Evolutionary conservation across 1,140 invertebrate genomes (phyloP).

Genomic region (Nilaparvata lugens): DNA sequence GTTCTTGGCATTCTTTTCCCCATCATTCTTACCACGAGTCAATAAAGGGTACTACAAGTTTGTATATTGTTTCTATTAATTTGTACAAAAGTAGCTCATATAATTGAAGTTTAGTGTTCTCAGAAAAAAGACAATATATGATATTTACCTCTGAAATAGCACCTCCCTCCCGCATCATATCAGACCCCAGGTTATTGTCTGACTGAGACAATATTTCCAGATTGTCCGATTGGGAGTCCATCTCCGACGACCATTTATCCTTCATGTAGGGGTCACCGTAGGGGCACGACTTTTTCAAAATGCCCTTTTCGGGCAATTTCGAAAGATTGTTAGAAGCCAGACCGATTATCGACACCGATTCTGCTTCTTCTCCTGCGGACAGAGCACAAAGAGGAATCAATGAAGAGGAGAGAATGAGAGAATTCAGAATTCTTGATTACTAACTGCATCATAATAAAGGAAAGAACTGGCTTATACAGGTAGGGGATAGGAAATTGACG

Average conservation of each 20-base stretch:
- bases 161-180: constrained; percentile 20
- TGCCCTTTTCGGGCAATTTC: constrained; percentile 74
- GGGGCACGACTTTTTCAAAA: constrained; percentile 78
- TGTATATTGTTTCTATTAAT: too few species aligned
- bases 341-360: constrained; percentile 72
- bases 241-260: constrained; percentile 54
- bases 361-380: constrained; percentile 54
- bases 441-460: too few species aligned
- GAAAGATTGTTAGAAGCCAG: constrained; percentile 62
- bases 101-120: too few species aligned
- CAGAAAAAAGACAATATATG: too few species aligned
- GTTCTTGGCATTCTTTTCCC: too few species aligned
- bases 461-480: too few species aligned
- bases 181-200: constrained; percentile 44
- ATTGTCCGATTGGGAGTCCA: constrained; percentile 62
- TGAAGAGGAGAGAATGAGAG: background rate
- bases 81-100: too few species aligned
- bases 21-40: too few species aligned
- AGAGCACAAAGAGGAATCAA: constrained; percentile 7
- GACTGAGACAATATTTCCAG: constrained; percentile 57
- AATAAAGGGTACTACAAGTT: too few species aligned
- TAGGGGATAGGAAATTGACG: too few species aligned
- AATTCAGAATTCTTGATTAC: too few species aligned
- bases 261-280: constrained; percentile 40
- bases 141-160: constrained; percentile 38